Base-by-base conservation (phyloP, 2,888 invertebrate genomes). In the Eucriotettix oculatus region DNA sequence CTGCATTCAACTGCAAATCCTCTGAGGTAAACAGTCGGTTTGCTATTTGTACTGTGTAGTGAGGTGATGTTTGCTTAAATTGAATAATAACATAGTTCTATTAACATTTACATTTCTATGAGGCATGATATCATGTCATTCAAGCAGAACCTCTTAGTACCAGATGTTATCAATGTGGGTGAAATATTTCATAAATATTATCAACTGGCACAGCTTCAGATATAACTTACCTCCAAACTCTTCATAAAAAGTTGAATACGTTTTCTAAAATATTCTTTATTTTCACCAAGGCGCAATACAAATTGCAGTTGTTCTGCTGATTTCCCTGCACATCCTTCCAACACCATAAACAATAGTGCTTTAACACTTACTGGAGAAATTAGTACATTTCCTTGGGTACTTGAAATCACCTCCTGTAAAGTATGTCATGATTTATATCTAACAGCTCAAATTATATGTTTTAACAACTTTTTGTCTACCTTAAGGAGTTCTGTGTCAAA, bases 291-390 rank as follows among this genome's bases (percentile, higher is more conserved):
- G 66, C 84, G 75, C 58, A 86, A 69, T 12, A 78, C 76, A 54
- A 73, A 74, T 62, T 76, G 71, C 59, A 86, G 76, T 73, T 86
- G 81, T 11, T 71, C 68, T 9, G 79, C 80, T 11, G 82, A 81
- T 0, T 67, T 65, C 9, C 81, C 83, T 12, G 67, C 68, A 0
- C 84, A 78, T 29, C 81, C 85, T 71, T 85, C 85, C 54, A 81
- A 69, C 52, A 85, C 66, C 77, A 84, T 78, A 10, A 78, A 79
- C 56, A 86, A 68, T 0, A 79, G 78, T 0, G 79, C 74, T 70
- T 84, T 85, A 42, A 84, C 74, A 68, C 84, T 84, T 60, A 80
- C 78, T 16, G 86, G 83, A 16, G 85, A 85, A 3, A 84, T 70
- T 68, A 85, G 75, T 41, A 84, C 75, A 68, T 86, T 86, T 41